A percentile compares a stretch with the other conserved stretches of the same genome.
Evolutionary conservation across 2,113 vertebrate species (phyloP).

Genomic region (Cacatua alba): DNA sequence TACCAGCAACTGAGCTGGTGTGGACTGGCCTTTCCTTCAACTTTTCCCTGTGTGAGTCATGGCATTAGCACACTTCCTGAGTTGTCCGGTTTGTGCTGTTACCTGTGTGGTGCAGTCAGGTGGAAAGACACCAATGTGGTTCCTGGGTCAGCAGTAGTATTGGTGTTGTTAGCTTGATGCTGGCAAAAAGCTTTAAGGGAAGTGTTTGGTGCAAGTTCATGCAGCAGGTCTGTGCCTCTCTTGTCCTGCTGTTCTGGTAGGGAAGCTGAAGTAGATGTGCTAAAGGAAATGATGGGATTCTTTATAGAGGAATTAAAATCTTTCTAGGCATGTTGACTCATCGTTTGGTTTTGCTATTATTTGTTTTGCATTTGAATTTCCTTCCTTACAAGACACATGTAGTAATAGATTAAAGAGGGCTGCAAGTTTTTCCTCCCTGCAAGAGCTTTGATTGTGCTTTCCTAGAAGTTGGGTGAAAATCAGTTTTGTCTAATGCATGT

Average conservation of each 20-base stretch:
- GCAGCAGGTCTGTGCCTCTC: background rate
- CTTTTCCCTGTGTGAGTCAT: background rate
- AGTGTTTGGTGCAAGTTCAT: background rate
- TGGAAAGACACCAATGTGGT: rapidly evolving
- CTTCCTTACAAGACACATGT: background rate
- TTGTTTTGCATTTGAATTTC: background rate
- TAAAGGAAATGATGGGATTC: background rate
- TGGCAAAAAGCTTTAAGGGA: background rate
- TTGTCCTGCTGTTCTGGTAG: background rate
- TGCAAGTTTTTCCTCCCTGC: background rate
- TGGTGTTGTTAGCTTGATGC: background rate
- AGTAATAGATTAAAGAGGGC: background rate
- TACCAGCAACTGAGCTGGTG: background rate
- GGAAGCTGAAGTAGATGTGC: background rate
- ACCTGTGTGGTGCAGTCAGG: background rate
- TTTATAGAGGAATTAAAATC: background rate
- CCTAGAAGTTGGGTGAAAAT: background rate
- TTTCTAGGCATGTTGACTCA: background rate
- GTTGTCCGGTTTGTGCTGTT: background rate
- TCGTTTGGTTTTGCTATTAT: background rate
- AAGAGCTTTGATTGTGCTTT: background rate
- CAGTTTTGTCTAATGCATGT: background rate
- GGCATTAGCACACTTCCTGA: background rate
- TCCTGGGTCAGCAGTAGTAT: background rate
- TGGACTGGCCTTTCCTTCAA: background rate